A percentile compares a stretch with the other conserved stretches of the same genome.
Conservation (phyloP, 2,888 invertebrate species). For the Cheiracanthium punctorium region DNA sequence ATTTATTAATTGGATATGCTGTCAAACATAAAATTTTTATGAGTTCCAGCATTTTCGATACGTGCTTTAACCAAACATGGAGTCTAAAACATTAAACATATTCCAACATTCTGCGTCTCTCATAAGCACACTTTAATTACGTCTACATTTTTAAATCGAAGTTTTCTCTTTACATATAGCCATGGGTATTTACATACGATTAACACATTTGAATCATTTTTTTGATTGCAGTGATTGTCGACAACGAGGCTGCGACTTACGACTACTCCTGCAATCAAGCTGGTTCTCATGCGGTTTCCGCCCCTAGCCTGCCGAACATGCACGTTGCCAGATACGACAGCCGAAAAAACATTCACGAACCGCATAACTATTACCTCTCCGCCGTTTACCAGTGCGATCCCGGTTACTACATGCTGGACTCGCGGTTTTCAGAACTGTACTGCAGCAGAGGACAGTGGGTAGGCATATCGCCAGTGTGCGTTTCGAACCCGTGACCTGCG, state of each 20-base stretch:
- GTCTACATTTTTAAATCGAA: no score
- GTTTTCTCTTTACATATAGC: no score
- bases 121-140: no score
- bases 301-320: constrained; percentile 49
- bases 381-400: constrained; percentile 53
- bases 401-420: constrained; percentile 36
- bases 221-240: not conserved
- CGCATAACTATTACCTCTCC: constrained; percentile 42
- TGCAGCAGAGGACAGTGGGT: constrained; percentile 57
- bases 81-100: no score
- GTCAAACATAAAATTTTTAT: no score
- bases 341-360: constrained; percentile 26
- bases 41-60: no score
- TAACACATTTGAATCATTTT: not conserved
- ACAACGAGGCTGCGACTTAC: constrained; percentile 10
- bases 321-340: constrained; percentile 45
- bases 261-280: constrained; percentile 59
- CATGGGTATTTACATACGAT: no score
- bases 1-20: no score
- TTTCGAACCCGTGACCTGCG: not conserved
- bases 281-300: constrained; percentile 2
- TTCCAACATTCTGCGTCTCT: no score
- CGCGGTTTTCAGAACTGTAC: constrained; percentile 31
- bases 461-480: constrained; percentile 40
- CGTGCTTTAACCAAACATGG: no score